phyloP scores from a whole-genome alignment of 1,140 invertebrate genomes.

The Euura lappo region DNA sequence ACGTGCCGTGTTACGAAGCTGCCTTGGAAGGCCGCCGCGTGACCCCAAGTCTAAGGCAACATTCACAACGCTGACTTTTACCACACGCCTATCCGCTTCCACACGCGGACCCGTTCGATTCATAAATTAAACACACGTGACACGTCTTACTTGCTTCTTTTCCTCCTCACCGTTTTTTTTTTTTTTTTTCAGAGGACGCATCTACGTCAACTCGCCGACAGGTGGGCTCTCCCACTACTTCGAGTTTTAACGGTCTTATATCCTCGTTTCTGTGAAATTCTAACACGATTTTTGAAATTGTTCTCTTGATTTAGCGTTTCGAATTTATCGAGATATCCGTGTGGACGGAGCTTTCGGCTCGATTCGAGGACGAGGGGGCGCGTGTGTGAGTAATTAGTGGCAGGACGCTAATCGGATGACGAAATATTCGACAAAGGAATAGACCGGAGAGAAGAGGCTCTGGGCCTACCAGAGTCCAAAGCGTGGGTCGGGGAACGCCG shows the following conservation, averaged over 20 bases:
- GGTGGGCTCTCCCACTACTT: too few species aligned
- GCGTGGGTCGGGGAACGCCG: neutral
- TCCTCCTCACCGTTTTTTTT: too few species aligned
- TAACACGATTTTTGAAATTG: too few species aligned
- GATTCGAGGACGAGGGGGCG: slow-evolving; percentile 17
- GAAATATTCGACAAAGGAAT: slow-evolving; percentile 41
- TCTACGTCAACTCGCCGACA: too few species aligned
- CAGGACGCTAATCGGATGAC: slow-evolving; percentile 44
- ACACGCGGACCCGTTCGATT: slow-evolving; percentile 15
- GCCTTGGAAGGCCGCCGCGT: slow-evolving; percentile 8
- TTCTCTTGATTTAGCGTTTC: neutral
- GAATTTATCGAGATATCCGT: neutral
- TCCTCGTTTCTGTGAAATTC: too few species aligned
- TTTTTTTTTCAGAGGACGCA: too few species aligned
- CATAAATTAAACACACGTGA: neutral
- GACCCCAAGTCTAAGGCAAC: neutral
- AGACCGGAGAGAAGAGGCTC: neutral
- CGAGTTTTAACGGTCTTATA: too few species aligned
- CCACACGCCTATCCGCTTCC: too few species aligned
- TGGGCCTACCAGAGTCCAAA: neutral
- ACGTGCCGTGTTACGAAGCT: too few species aligned
- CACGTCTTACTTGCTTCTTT: too few species aligned
- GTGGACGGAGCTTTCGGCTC: neutral
- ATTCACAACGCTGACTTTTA: neutral
- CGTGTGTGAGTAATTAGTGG: slow-evolving; percentile 41